These are phyloP conservation scores for Pterostichus madidus DNA, from an alignment of 2,888 invertebrate genomes.

Conservation along the genomic window DNA sequence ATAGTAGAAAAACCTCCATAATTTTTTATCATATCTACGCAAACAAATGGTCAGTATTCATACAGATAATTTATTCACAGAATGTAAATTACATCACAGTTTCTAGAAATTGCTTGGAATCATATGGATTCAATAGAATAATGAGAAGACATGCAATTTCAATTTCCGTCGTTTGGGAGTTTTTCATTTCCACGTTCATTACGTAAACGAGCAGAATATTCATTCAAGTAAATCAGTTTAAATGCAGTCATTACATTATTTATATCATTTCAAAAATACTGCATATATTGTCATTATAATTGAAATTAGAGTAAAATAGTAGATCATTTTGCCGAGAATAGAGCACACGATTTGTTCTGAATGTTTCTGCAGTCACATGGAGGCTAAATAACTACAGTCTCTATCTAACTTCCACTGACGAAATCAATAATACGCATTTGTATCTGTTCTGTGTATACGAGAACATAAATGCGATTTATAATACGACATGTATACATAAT, in stretches of 20 bases:
- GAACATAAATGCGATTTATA: conserved; percentile 20
- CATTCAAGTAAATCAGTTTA: too few relatives aligned
- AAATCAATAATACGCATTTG: conserved; percentile 44
- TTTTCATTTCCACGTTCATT: conserved; percentile 4
- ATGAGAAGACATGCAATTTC: conserved; percentile 35
- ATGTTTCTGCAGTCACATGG: conserved; percentile 6
- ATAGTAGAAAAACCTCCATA: not conserved
- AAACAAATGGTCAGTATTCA: conserved; percentile 23
- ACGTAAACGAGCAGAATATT: too few relatives aligned
- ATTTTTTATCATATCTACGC: conserved; percentile 18
- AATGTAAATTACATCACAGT: conserved; percentile 30
- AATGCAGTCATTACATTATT: too few relatives aligned
- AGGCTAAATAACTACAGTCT: conserved; percentile 24
- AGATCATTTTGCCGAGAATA: not conserved
- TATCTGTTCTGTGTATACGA: conserved; percentile 12
- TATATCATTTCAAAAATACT: too few relatives aligned
- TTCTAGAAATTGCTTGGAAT: conserved; percentile 24
- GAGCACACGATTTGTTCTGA: conserved; percentile 25
- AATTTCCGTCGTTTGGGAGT: conserved; percentile 6
- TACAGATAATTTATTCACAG: conserved; percentile 31
- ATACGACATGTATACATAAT: conserved; percentile 11
- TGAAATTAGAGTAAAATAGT: not conserved
- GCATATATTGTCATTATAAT: too few relatives aligned
- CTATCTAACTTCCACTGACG: conserved; percentile 17
- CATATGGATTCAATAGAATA: conserved; percentile 26